Conservation (phyloP, 23 tunicate genomes). For the Halocynthia roretzi region DNA sequence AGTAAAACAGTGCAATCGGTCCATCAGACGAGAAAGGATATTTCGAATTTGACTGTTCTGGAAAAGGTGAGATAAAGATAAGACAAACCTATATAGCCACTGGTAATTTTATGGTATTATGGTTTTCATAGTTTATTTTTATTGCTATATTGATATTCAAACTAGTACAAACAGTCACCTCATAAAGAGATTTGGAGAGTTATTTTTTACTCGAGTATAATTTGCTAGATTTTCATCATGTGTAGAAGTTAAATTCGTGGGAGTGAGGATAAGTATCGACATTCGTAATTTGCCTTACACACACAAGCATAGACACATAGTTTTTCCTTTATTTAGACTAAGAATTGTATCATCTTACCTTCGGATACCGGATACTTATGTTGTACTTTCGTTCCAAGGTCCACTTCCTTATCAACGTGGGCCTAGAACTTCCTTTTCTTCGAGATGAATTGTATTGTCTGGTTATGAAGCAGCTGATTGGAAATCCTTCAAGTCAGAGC, state of each 20-base stretch:
- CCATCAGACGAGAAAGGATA: slow-evolving; percentile 3
- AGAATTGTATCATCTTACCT: neutral
- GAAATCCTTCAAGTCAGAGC: slow-evolving; percentile 67
- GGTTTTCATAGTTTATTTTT: neutral
- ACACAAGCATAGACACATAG: neutral
- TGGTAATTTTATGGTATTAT: neutral
- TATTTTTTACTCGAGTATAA: no score
- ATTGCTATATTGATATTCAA: no score
- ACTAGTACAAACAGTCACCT: no score
- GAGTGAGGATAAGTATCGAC: no score
- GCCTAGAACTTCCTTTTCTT: slow-evolving; percentile 32
- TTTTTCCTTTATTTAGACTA: neutral
- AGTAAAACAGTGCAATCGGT: neutral
- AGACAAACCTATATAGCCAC: neutral
- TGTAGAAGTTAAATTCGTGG: no score
- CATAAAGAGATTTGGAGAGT: no score
- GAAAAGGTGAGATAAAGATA: slow-evolving; percentile 42
- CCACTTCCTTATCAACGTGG: slow-evolving; percentile 47
- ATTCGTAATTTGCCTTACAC: no score
- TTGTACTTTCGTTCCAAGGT: slow-evolving; percentile 28
- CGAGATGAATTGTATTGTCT: slow-evolving; percentile 82
- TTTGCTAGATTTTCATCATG: no score
- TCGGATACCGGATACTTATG: neutral
- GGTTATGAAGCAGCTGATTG: slow-evolving; percentile 62
- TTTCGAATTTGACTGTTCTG: slow-evolving; percentile 41